A percentile compares a stretch with the other conserved stretches of the same genome.
These are phyloP conservation scores for Troides oblongomaculatus DNA, from an alignment of 2,888 invertebrate species.

Conservation along the genomic window DNA sequence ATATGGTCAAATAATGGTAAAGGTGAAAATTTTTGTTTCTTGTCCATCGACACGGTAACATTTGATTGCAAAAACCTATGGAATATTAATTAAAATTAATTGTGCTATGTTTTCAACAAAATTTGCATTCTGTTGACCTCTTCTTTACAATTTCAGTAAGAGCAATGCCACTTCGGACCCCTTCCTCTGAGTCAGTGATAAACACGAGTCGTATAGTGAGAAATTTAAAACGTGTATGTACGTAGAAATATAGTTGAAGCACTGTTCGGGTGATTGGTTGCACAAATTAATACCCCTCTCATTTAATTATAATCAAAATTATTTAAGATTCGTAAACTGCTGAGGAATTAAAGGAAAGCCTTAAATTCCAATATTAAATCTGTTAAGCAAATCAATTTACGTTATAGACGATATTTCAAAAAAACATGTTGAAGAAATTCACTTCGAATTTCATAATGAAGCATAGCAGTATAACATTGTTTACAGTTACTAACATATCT, in stretches of 20 bases:
- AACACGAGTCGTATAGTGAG: slow-evolving; percentile 64
- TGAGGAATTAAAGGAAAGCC: background rate
- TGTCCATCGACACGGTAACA: background rate
- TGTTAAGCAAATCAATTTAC: no score
- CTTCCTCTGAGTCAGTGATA: slow-evolving; percentile 52
- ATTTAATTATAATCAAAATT: background rate
- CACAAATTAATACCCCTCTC: slow-evolving; percentile 3
- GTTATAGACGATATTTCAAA: background rate
- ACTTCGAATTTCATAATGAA: background rate
- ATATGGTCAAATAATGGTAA: background rate
- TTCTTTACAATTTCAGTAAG: slow-evolving; percentile 58
- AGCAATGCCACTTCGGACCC: slow-evolving; percentile 52
- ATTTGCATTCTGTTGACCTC: background rate
- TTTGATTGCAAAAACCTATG: background rate
- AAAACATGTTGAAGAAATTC: background rate
- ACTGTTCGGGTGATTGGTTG: slow-evolving; percentile 31
- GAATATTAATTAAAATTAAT: background rate
- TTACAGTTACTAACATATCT: background rate
- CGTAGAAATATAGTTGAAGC: slow-evolving; percentile 51
- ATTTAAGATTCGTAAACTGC: background rate
- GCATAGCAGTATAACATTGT: background rate
- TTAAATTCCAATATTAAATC: background rate
- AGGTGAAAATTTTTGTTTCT: background rate
- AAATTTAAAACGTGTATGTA: slow-evolving; percentile 74
- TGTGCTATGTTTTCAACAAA: background rate